Evolutionary conservation across 1,140 invertebrate species (phyloP), one percentile per base, ranked within the genome.

Genomic region (Araneus ventricosus): DNA sequence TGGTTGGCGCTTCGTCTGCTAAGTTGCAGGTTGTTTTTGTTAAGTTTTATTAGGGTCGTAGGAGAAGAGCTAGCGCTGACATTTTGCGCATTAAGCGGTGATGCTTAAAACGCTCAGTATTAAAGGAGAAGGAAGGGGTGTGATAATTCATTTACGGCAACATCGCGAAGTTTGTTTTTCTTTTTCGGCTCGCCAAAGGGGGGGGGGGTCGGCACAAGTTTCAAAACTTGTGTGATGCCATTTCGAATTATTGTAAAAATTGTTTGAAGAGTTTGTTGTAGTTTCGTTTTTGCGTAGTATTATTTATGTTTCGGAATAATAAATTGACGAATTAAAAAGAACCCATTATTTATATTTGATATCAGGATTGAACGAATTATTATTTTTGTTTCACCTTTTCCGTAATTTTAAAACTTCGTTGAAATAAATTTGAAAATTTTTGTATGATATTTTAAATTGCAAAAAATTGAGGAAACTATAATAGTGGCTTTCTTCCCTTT

Each of bases 81-180:
- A 93, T 93, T 93, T 93, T 93, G 91, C 90, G 90, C 90, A 92
- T 37, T 92, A 67, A 84, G 45, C 39, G 84, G 82, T 37, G 45
- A 27, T 87, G 27, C 82, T 80, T 52, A 57, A 92, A 93, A 41
- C 67, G 22, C 61, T 86, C 41, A 30, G 34, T 20, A 27, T 75
- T 91, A 85, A 67, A 90, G 30, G 30, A 90, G 63, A 80, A 86
- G 61, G 52, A 90, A 37, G 7, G 84, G 39, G 61, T 75, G 67
- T 45, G 91, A 93, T 93, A 87, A 93, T 93, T 93, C 91, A 87
- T 93, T 87, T 88, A 57, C 14, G 20, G 39, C 52, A 37, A 70
- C 79, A 61, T 90, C 86, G 61, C 59, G 8, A 27, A 39, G 34
- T 88, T 88, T 88, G 61, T 88, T 88, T 88, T 88, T 70, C 30